Base-by-base conservation (phyloP, 2,888 invertebrate species). In the Trichopoda pennipes region DNA sequence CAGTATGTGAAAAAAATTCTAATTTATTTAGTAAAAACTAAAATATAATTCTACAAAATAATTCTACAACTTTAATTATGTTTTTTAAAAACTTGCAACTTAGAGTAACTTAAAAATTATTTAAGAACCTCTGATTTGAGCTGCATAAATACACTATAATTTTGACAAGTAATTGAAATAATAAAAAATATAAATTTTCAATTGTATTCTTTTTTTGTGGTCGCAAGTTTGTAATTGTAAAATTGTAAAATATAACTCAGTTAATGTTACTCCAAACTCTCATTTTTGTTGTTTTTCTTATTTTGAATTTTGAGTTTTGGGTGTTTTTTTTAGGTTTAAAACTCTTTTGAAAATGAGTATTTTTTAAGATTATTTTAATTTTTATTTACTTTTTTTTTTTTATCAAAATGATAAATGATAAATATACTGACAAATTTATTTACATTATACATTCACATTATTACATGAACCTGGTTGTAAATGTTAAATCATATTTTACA, bases 401-500 rank as follows among this genome's bases (percentile, higher is more conserved):
- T 14, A 17, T 49, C 21, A 8, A 19, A 63, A 58, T 47, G 53
- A 72, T 58, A 47, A 53, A 44, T 63, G 60, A 60, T 60, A 60
- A 51, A 17, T 28, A 72, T 38, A 38, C 23, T 9, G 38, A 60
- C 17, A 60, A 35, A 60, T 63, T 32, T 16, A 53, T 38, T 60
- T 23, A 12, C n/a, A n/a, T n/a, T n/a, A n/a, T n/a, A 51, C 16
- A n/a, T 16, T 38, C 16, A 56, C 2, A 38, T n/a, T 19, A 28
- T 55, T 69, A 58, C 61, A 63, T 55, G 63, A 53, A 63, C 32
- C 61, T 19, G 53, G 32, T 55, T 73, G 63, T 47, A 63, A 42
- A 61, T 73, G 17, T 53, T 28, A 53, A 61, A 51, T 53, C 72
- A 53, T 44, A 38, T 17, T 44, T 74, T 53, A 3, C n/a, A 16